A percentile compares a stretch with the other conserved stretches of the same genome.
phyloP scores from a whole-genome alignment of 2,797 vertebrate genomes.

The Galagoides demidoff region DNA sequence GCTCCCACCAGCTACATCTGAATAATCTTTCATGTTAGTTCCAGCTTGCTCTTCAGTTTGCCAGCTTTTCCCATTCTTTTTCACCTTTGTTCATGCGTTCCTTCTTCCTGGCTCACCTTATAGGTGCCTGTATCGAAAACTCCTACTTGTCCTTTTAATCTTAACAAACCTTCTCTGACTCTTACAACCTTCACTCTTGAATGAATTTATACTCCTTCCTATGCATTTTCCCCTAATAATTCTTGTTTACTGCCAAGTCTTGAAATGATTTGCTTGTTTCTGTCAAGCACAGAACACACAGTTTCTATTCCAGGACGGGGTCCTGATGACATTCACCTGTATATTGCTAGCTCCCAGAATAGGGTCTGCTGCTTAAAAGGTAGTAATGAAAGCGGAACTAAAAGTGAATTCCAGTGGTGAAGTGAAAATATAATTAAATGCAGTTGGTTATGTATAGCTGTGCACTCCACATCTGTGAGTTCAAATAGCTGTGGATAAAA shows the following conservation, averaged over 20 bases:
- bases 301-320: neutral
- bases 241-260: neutral
- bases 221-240: neutral
- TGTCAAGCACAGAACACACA: neutral
- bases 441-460: neutral
- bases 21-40: neutral
- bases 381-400: neutral
- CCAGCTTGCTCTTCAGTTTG: neutral
- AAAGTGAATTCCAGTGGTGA: neutral
- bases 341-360: neutral
- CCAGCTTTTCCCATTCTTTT: neutral
- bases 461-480: neutral
- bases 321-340: neutral
- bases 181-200: neutral
- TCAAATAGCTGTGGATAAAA: neutral
- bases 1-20: neutral
- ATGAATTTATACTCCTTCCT: neutral
- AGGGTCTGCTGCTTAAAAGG: neutral
- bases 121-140: neutral
- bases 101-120: neutral
- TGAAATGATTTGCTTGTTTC: neutral
- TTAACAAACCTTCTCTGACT: neutral
- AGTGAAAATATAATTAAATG: conserved; percentile 10
- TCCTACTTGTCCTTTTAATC: neutral
- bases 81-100: neutral